Conservation (phyloP, 2,888 invertebrate species). For the Smittia sp. region DNA sequence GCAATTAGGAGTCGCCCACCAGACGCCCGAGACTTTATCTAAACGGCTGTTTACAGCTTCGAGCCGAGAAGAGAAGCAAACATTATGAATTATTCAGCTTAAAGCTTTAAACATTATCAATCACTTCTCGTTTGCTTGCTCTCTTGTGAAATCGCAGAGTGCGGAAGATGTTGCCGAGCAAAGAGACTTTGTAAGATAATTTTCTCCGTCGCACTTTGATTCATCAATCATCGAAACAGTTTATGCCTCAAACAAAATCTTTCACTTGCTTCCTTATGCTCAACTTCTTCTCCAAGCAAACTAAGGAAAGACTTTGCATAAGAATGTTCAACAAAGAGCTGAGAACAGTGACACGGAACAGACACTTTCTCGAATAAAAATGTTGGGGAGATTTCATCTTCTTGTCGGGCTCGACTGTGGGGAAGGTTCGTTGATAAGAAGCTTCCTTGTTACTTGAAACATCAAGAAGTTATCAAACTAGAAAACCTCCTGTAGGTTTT, state of each 20-base stretch:
- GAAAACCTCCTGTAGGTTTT: too few species aligned
- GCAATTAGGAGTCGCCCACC: too few species aligned
- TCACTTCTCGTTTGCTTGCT: slow-evolving; percentile 15
- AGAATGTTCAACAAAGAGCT: neutral
- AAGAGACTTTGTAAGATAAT: slow-evolving; percentile 23
- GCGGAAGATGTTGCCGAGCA: slow-evolving; percentile 7
- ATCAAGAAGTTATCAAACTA: too few species aligned
- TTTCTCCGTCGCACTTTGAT: slow-evolving; percentile 28
- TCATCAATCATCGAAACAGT: slow-evolving; percentile 37
- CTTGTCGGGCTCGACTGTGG: neutral
- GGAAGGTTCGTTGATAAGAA: too few species aligned
- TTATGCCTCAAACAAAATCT: neutral
- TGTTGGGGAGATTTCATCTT: neutral
- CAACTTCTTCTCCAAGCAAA: neutral
- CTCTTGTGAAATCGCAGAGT: neutral
- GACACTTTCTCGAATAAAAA: slow-evolving; percentile 19
- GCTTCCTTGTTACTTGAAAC: too few species aligned
- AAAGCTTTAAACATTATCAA: slow-evolving; percentile 38
- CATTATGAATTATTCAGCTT: slow-evolving; percentile 41
- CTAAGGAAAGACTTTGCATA: slow-evolving; percentile 9
- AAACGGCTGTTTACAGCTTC: slow-evolving; percentile 22
- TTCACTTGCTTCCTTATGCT: neutral
- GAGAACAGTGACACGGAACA: slow-evolving; percentile 21
- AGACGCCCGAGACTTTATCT: neutral
- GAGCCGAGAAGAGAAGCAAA: neutral